phyloP scores from a whole-genome alignment of 2,797 vertebrate species.

The Peromyscus eremicus region DNA sequence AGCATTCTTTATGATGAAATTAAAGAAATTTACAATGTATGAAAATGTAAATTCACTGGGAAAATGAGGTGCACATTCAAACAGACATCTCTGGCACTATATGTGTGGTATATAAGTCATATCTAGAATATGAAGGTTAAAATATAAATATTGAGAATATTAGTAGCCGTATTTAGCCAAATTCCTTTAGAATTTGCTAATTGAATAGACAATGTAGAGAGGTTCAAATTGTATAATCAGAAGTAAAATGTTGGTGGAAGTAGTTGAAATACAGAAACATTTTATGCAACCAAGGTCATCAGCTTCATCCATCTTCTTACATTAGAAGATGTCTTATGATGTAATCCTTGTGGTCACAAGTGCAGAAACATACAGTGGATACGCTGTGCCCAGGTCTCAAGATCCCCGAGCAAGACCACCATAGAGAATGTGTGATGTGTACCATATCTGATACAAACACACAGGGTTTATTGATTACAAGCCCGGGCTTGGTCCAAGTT shows the following conservation, averaged over 20 bases:
- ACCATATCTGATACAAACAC: no score
- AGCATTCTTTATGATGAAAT: neutral
- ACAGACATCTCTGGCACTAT: neutral
- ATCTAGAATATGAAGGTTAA: neutral
- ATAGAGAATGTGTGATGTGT: no score
- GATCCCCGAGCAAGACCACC: no score
- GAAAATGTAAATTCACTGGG: neutral
- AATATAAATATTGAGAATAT: neutral
- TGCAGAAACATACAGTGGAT: neutral
- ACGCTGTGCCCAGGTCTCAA: no score
- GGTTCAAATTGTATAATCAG: neutral
- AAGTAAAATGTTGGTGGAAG: neutral
- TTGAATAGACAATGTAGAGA: neutral
- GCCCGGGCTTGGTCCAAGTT: no score
- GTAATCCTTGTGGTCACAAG: no score
- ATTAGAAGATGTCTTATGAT: neutral
- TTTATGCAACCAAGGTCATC: neutral
- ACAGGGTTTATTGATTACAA: no score
- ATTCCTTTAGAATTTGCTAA: neutral
- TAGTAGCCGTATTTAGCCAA: neutral
- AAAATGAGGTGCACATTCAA: neutral
- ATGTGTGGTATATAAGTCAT: neutral
- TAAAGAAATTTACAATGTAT: neutral
- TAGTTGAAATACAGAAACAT: neutral
- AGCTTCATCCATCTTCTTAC: neutral